phyloP scores from a whole-genome alignment of 2,888 invertebrate genomes.

The Tetranychus truncatus region DNA sequence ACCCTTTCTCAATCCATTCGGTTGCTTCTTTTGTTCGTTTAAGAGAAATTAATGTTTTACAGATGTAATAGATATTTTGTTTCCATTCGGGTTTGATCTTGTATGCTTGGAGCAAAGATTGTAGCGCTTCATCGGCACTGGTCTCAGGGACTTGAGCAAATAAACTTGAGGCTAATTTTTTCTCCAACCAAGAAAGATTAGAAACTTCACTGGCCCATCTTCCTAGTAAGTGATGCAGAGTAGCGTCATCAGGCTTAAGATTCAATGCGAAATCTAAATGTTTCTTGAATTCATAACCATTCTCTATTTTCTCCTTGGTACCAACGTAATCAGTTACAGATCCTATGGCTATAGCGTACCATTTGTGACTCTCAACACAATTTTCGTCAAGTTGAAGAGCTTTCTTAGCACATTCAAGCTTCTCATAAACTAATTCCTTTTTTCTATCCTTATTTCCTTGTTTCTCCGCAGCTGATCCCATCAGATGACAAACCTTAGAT shows the following conservation, averaged over 20 bases:
- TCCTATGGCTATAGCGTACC: conserved; percentile 51
- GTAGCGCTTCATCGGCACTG: conserved; percentile 41
- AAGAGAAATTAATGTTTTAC: conserved; percentile 33
- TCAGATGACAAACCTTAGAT: conserved; percentile 34
- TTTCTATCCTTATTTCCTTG: conserved; percentile 31
- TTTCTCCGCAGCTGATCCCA: conserved; percentile 30
- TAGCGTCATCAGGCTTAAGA: conserved; percentile 43
- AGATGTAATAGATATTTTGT: conserved; percentile 41
- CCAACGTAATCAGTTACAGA: conserved; percentile 43
- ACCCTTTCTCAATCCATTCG: conserved; percentile 12
- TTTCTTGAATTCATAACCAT: conserved; percentile 46
- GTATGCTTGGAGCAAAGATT: conserved; percentile 40
- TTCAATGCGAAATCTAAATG: conserved; percentile 47
- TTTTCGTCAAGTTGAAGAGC: conserved; percentile 39
- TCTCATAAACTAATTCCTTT: conserved; percentile 29
- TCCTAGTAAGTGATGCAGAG: conserved; percentile 48
- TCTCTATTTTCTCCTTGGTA: conserved; percentile 45
- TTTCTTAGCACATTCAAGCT: conserved; percentile 38
- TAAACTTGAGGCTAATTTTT: conserved; percentile 45
- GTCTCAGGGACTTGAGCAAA: conserved; percentile 46
- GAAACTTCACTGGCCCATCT: conserved; percentile 47
- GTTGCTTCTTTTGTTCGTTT: conserved; percentile 14
- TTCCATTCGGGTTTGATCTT: conserved; percentile 39
- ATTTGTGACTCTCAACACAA: conserved; percentile 47
- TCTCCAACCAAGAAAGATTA: conserved; percentile 44